These are phyloP conservation scores for Petaurus breviceps DNA, from an alignment of 2,113 vertebrate species.

Conservation along the genomic window DNA sequence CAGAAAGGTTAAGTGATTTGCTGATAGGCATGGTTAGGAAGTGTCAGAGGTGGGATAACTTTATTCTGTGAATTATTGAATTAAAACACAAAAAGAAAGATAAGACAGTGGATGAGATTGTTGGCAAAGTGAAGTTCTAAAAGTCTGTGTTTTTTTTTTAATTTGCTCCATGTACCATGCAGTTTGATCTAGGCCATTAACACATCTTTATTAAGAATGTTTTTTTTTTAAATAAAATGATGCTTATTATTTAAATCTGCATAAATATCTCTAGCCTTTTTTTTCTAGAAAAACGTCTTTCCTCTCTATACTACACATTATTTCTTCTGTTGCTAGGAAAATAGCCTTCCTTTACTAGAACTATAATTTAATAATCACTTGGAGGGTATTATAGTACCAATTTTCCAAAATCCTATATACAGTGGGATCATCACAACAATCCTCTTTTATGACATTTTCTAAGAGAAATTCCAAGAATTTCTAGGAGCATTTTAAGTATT, in stretches of 20 bases:
- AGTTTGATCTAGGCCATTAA: background rate
- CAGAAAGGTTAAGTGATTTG: too few species aligned
- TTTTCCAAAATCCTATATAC: background rate
- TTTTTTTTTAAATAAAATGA: background rate
- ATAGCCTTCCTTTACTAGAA: background rate
- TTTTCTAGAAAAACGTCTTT: background rate
- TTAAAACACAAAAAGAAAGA: too few species aligned
- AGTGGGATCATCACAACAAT: background rate
- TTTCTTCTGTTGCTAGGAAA: background rate
- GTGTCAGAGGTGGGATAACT: too few species aligned
- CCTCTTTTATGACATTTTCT: background rate
- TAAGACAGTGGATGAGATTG: too few species aligned
- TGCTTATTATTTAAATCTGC: background rate
- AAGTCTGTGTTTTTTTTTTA: too few species aligned
- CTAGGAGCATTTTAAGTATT: background rate
- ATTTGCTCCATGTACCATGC: too few species aligned
- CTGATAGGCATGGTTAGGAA: too few species aligned
- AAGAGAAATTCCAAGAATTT: background rate
- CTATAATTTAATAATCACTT: background rate
- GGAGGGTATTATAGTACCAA: background rate
- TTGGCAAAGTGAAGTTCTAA: too few species aligned
- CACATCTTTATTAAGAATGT: background rate
- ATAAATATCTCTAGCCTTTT: background rate
- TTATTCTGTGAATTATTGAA: too few species aligned
- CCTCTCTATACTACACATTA: background rate